Evolutionary conservation across 2,797 vertebrate species (phyloP), one percentile per base, ranked within the genome.

Genomic region (Cichlasoma orientale): DNA sequence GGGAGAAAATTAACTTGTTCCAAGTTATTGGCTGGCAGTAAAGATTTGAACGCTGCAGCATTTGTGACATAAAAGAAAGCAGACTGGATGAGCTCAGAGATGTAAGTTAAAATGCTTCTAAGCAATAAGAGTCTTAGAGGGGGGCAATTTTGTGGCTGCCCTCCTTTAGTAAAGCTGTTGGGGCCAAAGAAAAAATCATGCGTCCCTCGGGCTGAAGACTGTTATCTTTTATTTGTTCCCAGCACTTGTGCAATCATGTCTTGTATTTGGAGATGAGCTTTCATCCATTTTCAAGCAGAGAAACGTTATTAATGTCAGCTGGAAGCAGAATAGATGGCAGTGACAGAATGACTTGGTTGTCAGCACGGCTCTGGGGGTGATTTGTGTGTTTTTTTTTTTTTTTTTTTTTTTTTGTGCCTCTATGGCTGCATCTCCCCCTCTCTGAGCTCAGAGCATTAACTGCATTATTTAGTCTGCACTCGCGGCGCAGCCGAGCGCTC

Each of bases 401-500:
- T 31, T 33, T 33, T 9, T 83, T 86, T n/a, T n/a, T n/a, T n/a
- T n/a, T n/a, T n/a, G n/a, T n/a, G n/a, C n/a, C n/a, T n/a, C n/a
- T n/a, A n/a, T n/a, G n/a, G n/a, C n/a, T n/a, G n/a, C n/a, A n/a
- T n/a, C n/a, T n/a, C n/a, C 74, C 21, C 79, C 41, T 11, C 18
- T 27, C 36, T 71, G 63, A 74, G 56, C 74, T 58, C 59, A 53
- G 38, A 50, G 50, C 38, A 66, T 79, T 82, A 78, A 70, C 70
- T 74, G 33, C 72, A 68, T 79, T 56, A 76, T 84, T 63, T 56
- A 72, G 74, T 72, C 73, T 44, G 54, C 56, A 5, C 44, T 71
- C 68, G 10, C 73, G 7, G 69, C 44, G 1, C 41, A 74, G 80
- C 47, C 4, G 47, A 85, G 78, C 19, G 56, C 63, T 75, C 69